Percentiles rank a stretch among this genome's conserved stretches.
Evolutionary conservation across 2,797 vertebrate species (phyloP).

Genomic region (Premnoplex brunnescens): DNA sequence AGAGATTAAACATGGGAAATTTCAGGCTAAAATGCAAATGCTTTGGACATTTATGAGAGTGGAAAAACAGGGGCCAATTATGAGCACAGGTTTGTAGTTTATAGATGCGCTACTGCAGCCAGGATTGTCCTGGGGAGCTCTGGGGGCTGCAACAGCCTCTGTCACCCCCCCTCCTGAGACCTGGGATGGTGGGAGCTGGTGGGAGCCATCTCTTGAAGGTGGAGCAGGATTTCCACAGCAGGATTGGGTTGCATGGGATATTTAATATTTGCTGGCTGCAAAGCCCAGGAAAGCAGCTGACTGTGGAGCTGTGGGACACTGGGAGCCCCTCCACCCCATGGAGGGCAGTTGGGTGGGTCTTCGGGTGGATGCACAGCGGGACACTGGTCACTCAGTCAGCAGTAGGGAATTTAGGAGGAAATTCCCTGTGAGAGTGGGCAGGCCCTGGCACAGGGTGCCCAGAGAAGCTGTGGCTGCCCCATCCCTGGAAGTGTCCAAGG

Average conservation of each 20-base stretch:
- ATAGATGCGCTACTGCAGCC: neutral
- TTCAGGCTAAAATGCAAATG: neutral
- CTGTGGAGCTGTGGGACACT: neutral
- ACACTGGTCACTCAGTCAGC: neutral
- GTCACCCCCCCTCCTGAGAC: neutral
- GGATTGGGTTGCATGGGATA: neutral
- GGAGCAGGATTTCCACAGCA: neutral
- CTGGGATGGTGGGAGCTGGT: neutral
- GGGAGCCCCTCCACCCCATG: fast-evolving
- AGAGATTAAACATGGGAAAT: neutral
- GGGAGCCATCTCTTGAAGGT: neutral
- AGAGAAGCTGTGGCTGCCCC: neutral
- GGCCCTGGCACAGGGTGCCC: neutral
- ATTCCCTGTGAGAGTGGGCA: neutral
- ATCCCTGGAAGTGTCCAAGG: neutral
- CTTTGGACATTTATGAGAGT: slow-evolving; percentile 8
- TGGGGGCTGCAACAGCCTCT: neutral
- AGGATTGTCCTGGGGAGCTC: neutral
- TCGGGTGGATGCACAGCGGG: neutral
- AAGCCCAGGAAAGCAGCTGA: neutral
- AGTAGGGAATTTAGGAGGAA: neutral
- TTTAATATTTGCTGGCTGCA: neutral
- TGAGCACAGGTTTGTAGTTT: neutral
- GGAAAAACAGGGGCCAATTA: neutral
- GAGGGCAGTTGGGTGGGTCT: neutral